These are phyloP conservation scores for Mythimna impura DNA, from an alignment of 2,888 invertebrate species.

Conservation along the genomic window DNA sequence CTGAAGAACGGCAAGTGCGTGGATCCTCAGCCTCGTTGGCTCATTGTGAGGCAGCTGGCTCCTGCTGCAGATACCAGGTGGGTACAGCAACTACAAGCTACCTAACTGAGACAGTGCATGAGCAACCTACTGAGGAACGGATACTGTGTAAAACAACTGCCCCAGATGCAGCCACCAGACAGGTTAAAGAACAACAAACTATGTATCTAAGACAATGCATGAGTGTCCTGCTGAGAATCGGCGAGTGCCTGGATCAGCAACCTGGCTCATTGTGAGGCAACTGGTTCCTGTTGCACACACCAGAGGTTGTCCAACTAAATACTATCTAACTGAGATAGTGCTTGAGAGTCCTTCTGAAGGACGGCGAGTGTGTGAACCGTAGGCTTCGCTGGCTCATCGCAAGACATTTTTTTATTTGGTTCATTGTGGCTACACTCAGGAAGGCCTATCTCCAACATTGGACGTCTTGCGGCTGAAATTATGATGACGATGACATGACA, in stretches of 20 bases:
- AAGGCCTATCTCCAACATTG: no score
- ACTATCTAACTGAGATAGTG: conserved; percentile 32
- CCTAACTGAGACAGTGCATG: no score
- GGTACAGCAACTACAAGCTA: conserved; percentile 56
- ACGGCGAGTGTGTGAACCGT: conserved; percentile 92
- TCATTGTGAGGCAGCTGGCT: conserved; percentile 93
- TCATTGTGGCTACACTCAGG: no score
- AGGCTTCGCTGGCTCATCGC: conserved; percentile 94
- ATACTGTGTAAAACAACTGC: conserved; percentile 91
- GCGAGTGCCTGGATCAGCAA: no score
- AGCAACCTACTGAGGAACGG: no score
- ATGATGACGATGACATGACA: not conserved
- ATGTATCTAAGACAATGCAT: no score
- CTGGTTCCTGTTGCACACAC: no score
- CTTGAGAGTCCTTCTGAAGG: conserved; percentile 74
- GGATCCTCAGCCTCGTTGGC: conserved; percentile 93
- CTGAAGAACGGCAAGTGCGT: conserved; percentile 91
- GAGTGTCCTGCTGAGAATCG: no score
- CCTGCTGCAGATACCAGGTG: conserved; percentile 92
- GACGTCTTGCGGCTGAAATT: no score
- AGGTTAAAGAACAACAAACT: conserved; percentile 55
- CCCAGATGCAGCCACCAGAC: conserved; percentile 92
- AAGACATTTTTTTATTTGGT: conserved; percentile 81
- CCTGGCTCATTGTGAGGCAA: no score
- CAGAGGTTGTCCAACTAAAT: no score